A percentile compares a stretch with the other conserved stretches of the same genome.
Evolutionary conservation across 1,140 invertebrate genomes (phyloP).

Genomic region (Phthorimaea operculella): DNA sequence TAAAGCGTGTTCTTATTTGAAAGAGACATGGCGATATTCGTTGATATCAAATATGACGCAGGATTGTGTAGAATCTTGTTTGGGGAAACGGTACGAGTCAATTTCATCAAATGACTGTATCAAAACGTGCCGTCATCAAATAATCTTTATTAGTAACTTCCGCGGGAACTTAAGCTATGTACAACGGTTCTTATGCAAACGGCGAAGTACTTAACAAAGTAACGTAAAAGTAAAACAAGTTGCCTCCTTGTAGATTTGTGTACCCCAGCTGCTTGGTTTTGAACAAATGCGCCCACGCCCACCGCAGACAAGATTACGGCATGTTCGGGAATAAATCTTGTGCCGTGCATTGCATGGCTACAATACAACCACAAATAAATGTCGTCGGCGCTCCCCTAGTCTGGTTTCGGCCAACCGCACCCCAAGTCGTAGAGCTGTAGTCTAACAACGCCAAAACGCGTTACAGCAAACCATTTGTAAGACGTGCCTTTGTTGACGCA

Average conservation of each 20-base stretch:
- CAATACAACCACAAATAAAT: conserved; percentile 38
- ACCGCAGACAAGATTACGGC: conserved; percentile 55
- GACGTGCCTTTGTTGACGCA: neutral
- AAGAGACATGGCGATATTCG: too few relatives aligned
- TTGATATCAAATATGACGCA: too few relatives aligned
- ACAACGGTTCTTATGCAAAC: too few relatives aligned
- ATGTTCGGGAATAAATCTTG: conserved; percentile 57
- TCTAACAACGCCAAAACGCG: neutral
- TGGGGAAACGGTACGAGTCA: too few relatives aligned
- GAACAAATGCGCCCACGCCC: conserved; percentile 59
- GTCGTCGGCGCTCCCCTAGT: conserved; percentile 25
- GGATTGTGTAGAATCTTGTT: too few relatives aligned
- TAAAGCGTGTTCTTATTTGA: too few relatives aligned
- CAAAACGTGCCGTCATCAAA: too few relatives aligned
- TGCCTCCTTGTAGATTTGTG: neutral
- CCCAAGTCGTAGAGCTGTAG: conserved; percentile 7
- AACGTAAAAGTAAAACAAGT: too few relatives aligned
- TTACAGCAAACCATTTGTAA: conserved; percentile 13
- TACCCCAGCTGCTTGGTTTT: conserved; percentile 20
- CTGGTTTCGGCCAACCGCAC: conserved; percentile 23
- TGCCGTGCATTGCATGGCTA: conserved; percentile 26
- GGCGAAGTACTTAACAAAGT: too few relatives aligned
- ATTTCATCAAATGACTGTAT: too few relatives aligned
- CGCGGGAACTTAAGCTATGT: too few relatives aligned
- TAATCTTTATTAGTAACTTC: too few relatives aligned